Evolutionary conservation across 2,797 vertebrate species (phyloP).

Genomic region (Sciurus vulgaris): DNA sequence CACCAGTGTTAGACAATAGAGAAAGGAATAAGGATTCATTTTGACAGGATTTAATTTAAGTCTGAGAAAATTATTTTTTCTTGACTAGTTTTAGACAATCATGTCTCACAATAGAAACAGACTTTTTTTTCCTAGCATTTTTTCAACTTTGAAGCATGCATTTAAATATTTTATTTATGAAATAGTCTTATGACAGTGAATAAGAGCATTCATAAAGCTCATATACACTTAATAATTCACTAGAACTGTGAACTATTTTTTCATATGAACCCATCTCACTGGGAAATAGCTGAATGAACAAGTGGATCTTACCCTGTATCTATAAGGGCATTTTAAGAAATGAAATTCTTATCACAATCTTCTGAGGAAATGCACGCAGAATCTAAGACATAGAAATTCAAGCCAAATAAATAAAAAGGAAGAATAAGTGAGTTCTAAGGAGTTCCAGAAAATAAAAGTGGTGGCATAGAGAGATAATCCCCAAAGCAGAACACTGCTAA

Average conservation of each 20-base stretch:
- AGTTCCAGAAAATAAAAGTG: slow-evolving; percentile 17
- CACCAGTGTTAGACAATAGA: neutral
- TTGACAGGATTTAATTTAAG: slow-evolving; percentile 14
- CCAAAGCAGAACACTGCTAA: neutral
- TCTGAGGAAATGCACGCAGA: neutral
- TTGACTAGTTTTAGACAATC: slow-evolving; percentile 46
- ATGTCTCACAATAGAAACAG: neutral
- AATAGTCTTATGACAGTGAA: slow-evolving; percentile 35
- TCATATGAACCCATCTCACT: neutral
- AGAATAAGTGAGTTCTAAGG: neutral
- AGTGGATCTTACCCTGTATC: neutral
- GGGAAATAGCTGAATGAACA: slow-evolving; percentile 47
- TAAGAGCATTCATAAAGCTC: slow-evolving; percentile 1
- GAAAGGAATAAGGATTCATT: neutral
- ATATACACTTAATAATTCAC: slow-evolving; percentile 27
- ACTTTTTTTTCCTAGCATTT: neutral
- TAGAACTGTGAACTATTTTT: slow-evolving; percentile 17
- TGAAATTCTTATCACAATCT: slow-evolving; percentile 21
- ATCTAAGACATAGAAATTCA: slow-evolving; percentile 2
- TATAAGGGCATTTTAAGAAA: slow-evolving; percentile 29
- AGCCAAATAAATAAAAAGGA: slow-evolving; percentile 39
- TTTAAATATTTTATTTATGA: slow-evolving; percentile 51
- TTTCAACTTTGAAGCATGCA: slow-evolving; percentile 37
- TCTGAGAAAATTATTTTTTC: slow-evolving; percentile 1
- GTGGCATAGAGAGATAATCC: neutral